Base-by-base conservation (phyloP, 2,797 vertebrate genomes). In the Microchirus variegatus region DNA sequence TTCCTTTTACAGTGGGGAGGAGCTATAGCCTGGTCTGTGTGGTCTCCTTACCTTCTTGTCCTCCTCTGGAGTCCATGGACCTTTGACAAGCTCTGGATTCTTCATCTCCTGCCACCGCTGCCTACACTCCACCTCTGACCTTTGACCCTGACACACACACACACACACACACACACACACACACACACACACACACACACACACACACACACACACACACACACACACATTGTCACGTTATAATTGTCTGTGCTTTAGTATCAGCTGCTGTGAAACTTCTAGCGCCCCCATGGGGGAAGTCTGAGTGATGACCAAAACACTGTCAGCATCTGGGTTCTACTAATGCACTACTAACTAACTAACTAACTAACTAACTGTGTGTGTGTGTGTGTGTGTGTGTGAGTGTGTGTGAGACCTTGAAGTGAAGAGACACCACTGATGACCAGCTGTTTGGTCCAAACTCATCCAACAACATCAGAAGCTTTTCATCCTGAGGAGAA, bases 11-110 rank as follows among this genome's bases (percentile, higher is more conserved):
- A n/a, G 15, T 14, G n/a, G 43, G 15, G 42, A 1, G 2, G 14
- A 44, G n/a, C 14, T 16, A 9, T 5, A 9, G 14, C 3, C 15
- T 9, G 15, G 43, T 10, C n/a, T 18, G 7, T 6, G n/a, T 3
- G 16, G 14, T 9, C 2, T 7, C 8, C 9, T 91, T 90, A 98
- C 97, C 93, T 91, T 91, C 76, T 95, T 92, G 77, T 99, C 97
- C 84, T 99, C 97, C 82, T 97, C 95, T 87, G 95, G 94, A 56
- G 96, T 98, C 97, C 97, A 99, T 0, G 95, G 96, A 38, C 97
- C 97, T 92, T 98, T 99, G 80, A 97, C 95, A 83, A 97, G 93
- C 78, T 96, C 95, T 62, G 95, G 95, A 57, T 96, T 97, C 81
- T 95, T 89, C 3, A 96, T 94, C 79, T 96, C 96, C 87, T 96